Evolutionary conservation across 2,113 vertebrate genomes (phyloP).

Genomic region (Mus musculus): GRCm39 chrX:85787001-85787500

Average conservation of each 20-base stretch:
- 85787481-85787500: conserved; percentile 69
- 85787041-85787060: conserved; percentile 40
- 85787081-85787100: conserved; percentile 66
- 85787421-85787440: conserved; percentile 72
- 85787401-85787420: conserved; percentile 73
- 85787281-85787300: conserved; percentile 46
- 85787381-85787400: conserved; percentile 61
- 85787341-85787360: conserved; percentile 52
- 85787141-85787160: neutral
- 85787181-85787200: neutral
- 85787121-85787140: conserved; percentile 32
- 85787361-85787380: conserved; percentile 65
- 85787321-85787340: conserved; percentile 61
- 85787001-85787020: conserved; percentile 31
- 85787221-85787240: neutral
- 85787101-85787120: conserved; percentile 54
- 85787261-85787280: conserved; percentile 35
- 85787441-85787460: conserved; percentile 53
- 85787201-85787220: neutral
- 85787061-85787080: neutral
- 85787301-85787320: conserved; percentile 37
- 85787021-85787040: conserved; percentile 36
- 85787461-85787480: conserved; percentile 74
- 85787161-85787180: neutral
- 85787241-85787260: neutral